phyloP scores from a whole-genome alignment of 1,140 invertebrate species.

The Odontomachus brunneus region DNA sequence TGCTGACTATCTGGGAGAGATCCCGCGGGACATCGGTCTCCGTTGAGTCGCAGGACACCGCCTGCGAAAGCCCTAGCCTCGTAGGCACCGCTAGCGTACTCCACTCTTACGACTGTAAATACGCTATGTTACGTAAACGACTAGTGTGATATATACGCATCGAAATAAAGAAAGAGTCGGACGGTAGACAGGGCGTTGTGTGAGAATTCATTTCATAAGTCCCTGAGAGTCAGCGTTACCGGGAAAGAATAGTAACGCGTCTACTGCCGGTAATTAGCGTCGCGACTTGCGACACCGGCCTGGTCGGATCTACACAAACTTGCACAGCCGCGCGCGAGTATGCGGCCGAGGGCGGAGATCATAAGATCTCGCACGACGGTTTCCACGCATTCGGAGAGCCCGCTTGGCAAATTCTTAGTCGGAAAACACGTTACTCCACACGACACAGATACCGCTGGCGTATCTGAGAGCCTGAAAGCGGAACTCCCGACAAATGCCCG shows the following conservation, averaged over 20 bases:
- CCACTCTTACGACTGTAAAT: conserved; percentile 76
- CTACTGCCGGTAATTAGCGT: conserved; percentile 81
- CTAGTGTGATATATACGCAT: conserved; percentile 79
- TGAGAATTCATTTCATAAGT: conserved; percentile 84
- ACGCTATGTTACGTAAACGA: conserved; percentile 74
- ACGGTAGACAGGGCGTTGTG: conserved; percentile 78
- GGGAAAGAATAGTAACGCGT: conserved; percentile 80
- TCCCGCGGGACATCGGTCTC: neutral
- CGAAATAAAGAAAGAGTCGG: conserved; percentile 77
- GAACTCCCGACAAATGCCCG: conserved; percentile 7
- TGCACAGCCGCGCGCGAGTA: conserved; percentile 60
- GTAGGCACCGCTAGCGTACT: conserved; percentile 30
- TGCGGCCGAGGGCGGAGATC: conserved; percentile 72
- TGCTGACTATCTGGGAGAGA: neutral
- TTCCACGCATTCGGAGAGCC: conserved; percentile 80
- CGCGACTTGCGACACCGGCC: conserved; percentile 74
- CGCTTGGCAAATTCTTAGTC: conserved; percentile 43
- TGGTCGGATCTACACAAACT: conserved; percentile 62
- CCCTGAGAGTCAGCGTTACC: conserved; percentile 70
- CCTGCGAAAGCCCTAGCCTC: conserved; percentile 18
- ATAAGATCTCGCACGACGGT: conserved; percentile 78
- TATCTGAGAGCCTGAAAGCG: too few species aligned
- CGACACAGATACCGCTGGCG: neutral
- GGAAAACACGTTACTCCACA: conserved; percentile 19
- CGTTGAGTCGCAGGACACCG: neutral